A percentile compares a stretch with the other conserved stretches of the same genome.
These are phyloP conservation scores for Scomber japonicus DNA, from an alignment of 2,113 vertebrate genomes.

Conservation along the genomic window DNA sequence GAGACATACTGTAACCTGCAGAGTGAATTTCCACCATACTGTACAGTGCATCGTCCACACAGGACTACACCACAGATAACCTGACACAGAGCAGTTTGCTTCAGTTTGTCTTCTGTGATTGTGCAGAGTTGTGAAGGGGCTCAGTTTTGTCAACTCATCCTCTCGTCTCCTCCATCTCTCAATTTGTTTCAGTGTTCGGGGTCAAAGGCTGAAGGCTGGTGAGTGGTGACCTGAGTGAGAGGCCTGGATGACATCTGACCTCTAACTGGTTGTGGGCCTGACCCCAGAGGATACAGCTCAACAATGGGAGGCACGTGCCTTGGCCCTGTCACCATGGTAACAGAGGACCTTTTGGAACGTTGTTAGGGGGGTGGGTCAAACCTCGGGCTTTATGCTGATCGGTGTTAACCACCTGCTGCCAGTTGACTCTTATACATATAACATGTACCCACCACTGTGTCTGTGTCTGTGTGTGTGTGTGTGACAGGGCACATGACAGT, in stretches of 20 bases:
- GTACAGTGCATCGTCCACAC: background rate
- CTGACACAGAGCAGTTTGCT: slow-evolving; percentile 3
- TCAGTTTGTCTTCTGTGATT: background rate
- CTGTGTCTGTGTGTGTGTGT: slow-evolving; percentile 1
- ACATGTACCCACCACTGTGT: slow-evolving; percentile 32
- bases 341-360: slow-evolving; percentile 85
- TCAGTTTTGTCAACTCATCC: background rate
- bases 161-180: slow-evolving; percentile 65
- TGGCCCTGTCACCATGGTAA: slow-evolving; percentile 90
- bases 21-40: slow-evolving; percentile 25
- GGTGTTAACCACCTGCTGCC: slow-evolving; percentile 78
- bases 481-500: background rate
- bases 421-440: slow-evolving; percentile 61
- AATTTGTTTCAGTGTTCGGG: slow-evolving; percentile 92
- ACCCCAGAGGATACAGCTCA: slow-evolving; percentile 88
- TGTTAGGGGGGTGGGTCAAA: slow-evolving; percentile 54
- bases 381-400: slow-evolving; percentile 68
- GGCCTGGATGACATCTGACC: slow-evolving; percentile 80
- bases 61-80: background rate
- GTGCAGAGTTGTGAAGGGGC: slow-evolving; percentile 11
- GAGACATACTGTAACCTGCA: slow-evolving; percentile 67
- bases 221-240: slow-evolving; percentile 87
- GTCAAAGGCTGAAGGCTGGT: slow-evolving; percentile 82
- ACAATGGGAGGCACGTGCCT: slow-evolving; percentile 93
- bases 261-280: slow-evolving; percentile 85